These are phyloP conservation scores for Leucozona laternaria DNA, from an alignment of 2,888 invertebrate genomes.

Conservation along the genomic window DNA sequence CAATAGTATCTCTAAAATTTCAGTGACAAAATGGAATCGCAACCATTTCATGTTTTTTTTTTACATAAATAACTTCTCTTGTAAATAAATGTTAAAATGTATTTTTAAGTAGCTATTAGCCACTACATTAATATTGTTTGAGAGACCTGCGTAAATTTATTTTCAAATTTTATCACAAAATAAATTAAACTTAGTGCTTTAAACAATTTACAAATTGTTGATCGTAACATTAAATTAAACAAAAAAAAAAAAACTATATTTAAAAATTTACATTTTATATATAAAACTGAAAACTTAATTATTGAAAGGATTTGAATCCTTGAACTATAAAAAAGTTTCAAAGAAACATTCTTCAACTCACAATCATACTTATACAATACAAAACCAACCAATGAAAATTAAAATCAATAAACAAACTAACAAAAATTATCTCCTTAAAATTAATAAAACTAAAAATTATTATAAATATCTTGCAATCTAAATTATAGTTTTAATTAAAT, in stretches of 20 bases:
- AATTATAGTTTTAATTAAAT: slow-evolving; percentile 45
- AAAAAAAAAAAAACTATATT: slow-evolving; percentile 12
- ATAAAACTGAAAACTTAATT: slow-evolving; percentile 28
- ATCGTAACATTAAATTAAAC: slow-evolving; percentile 21
- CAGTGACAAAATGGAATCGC: too few relatives aligned
- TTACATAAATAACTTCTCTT: not conserved
- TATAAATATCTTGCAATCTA: slow-evolving; percentile 33
- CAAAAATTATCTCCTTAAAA: slow-evolving; percentile 44
- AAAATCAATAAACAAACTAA: slow-evolving; percentile 11
- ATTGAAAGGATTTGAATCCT: slow-evolving; percentile 47
- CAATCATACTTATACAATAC: slow-evolving; percentile 65
- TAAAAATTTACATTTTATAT: slow-evolving; percentile 1
- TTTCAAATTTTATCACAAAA: slow-evolving; percentile 31
- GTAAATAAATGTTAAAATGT: not conserved
- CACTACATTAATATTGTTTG: not conserved
- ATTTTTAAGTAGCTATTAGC: not conserved
- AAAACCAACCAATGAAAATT: slow-evolving; percentile 21
- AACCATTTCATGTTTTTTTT: too few relatives aligned
- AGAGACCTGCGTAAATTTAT: not conserved
- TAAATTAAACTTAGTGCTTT: slow-evolving; percentile 67
- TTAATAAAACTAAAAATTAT: slow-evolving; percentile 11
- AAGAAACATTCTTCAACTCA: slow-evolving; percentile 67
- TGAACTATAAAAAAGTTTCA: slow-evolving; percentile 51
- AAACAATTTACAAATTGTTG: slow-evolving; percentile 72
- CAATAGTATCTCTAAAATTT: too few relatives aligned